phyloP scores from a whole-genome alignment of 2,113 vertebrate genomes.

The Hassar affinis region DNA sequence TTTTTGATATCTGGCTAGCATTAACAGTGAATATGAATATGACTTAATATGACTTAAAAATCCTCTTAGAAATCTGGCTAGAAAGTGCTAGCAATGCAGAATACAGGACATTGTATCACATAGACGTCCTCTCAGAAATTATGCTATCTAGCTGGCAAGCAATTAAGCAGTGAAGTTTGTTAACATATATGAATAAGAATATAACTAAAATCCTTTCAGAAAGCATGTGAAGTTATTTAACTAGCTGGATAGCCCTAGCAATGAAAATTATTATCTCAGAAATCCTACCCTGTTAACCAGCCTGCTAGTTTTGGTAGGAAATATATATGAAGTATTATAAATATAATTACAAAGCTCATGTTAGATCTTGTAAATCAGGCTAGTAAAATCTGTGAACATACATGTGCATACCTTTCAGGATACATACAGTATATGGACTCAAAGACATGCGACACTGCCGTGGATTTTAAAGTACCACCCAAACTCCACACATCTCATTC shows the following conservation, averaged over 20 bases:
- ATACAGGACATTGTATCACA: background rate
- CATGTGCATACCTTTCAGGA: background rate
- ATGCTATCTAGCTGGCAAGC: background rate
- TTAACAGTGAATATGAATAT: background rate
- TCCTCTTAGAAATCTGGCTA: background rate
- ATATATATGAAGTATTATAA: background rate
- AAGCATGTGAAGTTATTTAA: background rate
- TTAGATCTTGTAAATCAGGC: background rate
- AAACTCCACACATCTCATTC: background rate
- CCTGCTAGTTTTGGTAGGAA: background rate
- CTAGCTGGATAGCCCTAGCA: background rate
- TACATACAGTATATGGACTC: background rate
- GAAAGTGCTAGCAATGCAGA: background rate
- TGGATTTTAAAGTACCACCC: background rate
- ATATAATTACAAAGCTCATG: background rate
- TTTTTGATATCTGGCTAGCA: background rate
- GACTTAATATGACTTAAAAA: background rate
- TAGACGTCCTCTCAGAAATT: background rate
- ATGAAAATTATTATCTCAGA: background rate
- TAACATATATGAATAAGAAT: too few species aligned
- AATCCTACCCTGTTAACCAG: background rate
- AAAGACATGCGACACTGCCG: background rate
- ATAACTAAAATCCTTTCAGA: background rate
- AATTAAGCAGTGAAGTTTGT: background rate
- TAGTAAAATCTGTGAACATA: background rate